These are phyloP conservation scores for Melinopterus prodromus DNA, from an alignment of 2,888 invertebrate genomes.

Conservation along the genomic window DNA sequence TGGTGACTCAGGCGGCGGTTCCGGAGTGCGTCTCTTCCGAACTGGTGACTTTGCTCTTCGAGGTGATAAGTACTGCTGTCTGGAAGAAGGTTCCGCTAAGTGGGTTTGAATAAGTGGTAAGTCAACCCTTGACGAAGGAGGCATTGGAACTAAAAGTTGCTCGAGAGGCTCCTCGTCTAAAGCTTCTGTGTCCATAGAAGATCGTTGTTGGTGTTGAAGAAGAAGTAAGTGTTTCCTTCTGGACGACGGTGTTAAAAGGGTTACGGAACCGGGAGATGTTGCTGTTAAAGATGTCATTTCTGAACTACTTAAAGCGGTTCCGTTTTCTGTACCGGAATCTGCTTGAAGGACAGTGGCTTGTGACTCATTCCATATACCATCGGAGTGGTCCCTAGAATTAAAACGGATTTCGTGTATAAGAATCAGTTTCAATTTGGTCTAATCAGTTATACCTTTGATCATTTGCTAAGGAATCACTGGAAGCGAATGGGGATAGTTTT, in stretches of 20 bases:
- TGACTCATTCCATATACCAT: slow-evolving; percentile 90
- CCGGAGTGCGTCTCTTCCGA: slow-evolving; percentile 43
- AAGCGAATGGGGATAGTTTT: slow-evolving; percentile 77
- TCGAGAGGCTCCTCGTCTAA: slow-evolving; percentile 76
- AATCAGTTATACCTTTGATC: slow-evolving; percentile 63
- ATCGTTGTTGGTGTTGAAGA: slow-evolving; percentile 85
- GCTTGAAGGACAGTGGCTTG: slow-evolving; percentile 84
- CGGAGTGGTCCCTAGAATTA: slow-evolving; percentile 75
- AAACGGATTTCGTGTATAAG: slow-evolving; percentile 27
- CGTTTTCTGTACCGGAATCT: slow-evolving; percentile 74
- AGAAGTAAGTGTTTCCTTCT: slow-evolving; percentile 79
- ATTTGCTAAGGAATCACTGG: slow-evolving; percentile 84
- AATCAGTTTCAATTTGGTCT: neutral
- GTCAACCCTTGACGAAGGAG: slow-evolving; percentile 39
- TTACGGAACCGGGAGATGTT: slow-evolving; percentile 61
- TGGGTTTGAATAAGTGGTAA: slow-evolving; percentile 40
- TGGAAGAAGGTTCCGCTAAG: slow-evolving; percentile 41
- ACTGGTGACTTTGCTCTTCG: slow-evolving; percentile 45
- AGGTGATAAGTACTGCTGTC: slow-evolving; percentile 48
- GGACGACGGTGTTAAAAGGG: slow-evolving; percentile 79
- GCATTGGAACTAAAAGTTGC: slow-evolving; percentile 60
- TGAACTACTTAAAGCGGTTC: slow-evolving; percentile 65
- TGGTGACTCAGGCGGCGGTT: slow-evolving; percentile 55
- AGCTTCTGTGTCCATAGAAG: slow-evolving; percentile 85
- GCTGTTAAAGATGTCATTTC: slow-evolving; percentile 58